These are phyloP conservation scores for Parazoanthus swiftii DNA, from an alignment of 92 coral and sea anemone species.

Conservation along the genomic window DNA sequence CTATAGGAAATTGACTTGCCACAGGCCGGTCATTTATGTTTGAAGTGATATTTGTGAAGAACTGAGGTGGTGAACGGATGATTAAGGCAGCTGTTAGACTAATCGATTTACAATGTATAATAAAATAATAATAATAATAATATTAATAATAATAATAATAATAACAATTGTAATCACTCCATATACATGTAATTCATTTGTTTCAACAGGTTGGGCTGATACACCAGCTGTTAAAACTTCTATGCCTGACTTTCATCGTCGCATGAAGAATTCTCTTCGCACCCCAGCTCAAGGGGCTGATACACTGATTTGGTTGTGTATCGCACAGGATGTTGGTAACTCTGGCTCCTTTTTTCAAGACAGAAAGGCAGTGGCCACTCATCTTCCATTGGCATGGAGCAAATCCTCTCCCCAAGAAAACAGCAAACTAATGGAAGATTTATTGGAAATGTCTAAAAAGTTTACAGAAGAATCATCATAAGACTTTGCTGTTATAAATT, in stretches of 20 bases:
- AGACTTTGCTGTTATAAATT: neutral
- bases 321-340: slow-evolving; percentile 66
- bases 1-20: too few species aligned
- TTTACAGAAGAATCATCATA: slow-evolving; percentile 42
- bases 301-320: slow-evolving; percentile 86
- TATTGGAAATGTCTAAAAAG: slow-evolving; percentile 64
- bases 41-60: too few species aligned
- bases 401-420: slow-evolving; percentile 76
- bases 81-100: too few species aligned
- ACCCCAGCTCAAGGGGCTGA: slow-evolving; percentile 93
- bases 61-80: too few species aligned
- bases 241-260: slow-evolving; percentile 91
- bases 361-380: slow-evolving; percentile 76
- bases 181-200: neutral
- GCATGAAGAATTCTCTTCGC: slow-evolving; percentile 73
- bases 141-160: too few species aligned
- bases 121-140: too few species aligned
- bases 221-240: slow-evolving; percentile 91
- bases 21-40: too few species aligned
- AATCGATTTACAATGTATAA: too few species aligned
- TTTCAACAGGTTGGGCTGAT: slow-evolving; percentile 91
- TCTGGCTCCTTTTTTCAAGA: slow-evolving; percentile 89
- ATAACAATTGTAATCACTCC: too few species aligned
- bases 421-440: slow-evolving; percentile 57
- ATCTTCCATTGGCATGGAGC: slow-evolving; percentile 94